These are phyloP conservation scores for Metridium senile DNA, from an alignment of 92 coral and sea anemone genomes.

Conservation along the genomic window DNA sequence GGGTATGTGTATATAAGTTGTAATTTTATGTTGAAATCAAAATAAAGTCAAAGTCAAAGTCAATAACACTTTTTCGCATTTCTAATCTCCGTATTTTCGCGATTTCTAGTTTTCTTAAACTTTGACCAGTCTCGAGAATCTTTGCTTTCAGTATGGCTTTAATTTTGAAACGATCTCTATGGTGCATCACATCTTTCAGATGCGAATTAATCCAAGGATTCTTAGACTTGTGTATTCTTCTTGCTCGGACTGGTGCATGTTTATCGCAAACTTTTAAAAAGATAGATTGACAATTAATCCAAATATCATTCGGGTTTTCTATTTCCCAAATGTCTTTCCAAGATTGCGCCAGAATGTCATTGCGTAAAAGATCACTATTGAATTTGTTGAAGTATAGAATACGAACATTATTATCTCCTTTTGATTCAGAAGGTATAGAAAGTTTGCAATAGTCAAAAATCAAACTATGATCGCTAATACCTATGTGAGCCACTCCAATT, in stretches of 20 bases:
- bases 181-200: constrained; percentile 36
- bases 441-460: constrained; percentile 19
- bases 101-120: constrained; percentile 37
- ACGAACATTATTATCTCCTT: constrained; percentile 19
- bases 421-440: not conserved
- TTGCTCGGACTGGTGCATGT: constrained; percentile 40
- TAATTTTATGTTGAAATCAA: too few relatives aligned
- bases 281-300: constrained; percentile 41
- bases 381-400: constrained; percentile 37
- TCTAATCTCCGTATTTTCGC: constrained; percentile 37
- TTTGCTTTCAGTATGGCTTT: constrained; percentile 26
- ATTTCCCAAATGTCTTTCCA: constrained; percentile 25
- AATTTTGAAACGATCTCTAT: constrained; percentile 26
- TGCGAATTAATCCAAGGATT: constrained; percentile 41
- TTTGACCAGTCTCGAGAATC: constrained; percentile 21
- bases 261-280: constrained; percentile 20
- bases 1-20: too few relatives aligned
- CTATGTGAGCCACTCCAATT: constrained; percentile 20
- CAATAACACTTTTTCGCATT: constrained; percentile 31
- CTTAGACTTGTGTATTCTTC: constrained; percentile 13
- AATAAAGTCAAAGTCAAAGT: too few relatives aligned
- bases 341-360: constrained; percentile 43
- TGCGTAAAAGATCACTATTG: constrained; percentile 27
- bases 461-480: constrained; percentile 29
- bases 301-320: constrained; percentile 49